These are phyloP conservation scores for Rotaria sp. DNA, from an alignment of 2,888 invertebrate species.

Conservation along the genomic window DNA sequence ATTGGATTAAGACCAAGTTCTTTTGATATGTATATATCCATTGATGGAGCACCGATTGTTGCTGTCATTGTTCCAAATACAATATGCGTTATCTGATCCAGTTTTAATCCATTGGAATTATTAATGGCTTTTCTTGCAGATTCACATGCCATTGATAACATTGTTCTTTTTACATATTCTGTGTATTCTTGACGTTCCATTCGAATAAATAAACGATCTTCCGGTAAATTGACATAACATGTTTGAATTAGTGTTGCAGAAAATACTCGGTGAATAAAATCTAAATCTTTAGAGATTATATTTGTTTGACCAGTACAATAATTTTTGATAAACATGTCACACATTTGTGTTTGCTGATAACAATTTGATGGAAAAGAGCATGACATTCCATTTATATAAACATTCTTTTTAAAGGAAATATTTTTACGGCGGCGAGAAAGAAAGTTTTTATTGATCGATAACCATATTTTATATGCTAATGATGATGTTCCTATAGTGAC, in stretches of 20 bases:
- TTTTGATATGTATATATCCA: background rate
- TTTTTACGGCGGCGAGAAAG: too few species aligned
- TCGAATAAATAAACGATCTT: background rate
- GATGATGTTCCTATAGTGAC: background rate
- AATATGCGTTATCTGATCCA: background rate
- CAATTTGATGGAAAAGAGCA: background rate
- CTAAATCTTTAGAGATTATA: background rate
- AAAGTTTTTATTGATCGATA: background rate
- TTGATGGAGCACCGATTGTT: background rate
- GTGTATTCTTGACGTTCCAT: background rate
- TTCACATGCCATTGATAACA: background rate
- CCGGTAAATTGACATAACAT: background rate
- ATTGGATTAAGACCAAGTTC: background rate
- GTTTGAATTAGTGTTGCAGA: background rate
- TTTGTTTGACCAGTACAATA: background rate
- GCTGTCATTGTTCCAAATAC: background rate
- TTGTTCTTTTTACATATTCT: background rate
- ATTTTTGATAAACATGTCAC: background rate
- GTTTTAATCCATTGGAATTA: background rate
- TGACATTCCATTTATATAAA: background rate
- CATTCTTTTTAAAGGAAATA: background rate
- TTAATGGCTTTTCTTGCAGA: background rate
- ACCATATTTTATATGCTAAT: background rate
- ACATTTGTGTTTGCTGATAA: background rate
- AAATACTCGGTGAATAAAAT: background rate